These are phyloP conservation scores for Trileptium ribeirensis DNA, from an alignment of 2,888 invertebrate species.

Conservation along the genomic window DNA sequence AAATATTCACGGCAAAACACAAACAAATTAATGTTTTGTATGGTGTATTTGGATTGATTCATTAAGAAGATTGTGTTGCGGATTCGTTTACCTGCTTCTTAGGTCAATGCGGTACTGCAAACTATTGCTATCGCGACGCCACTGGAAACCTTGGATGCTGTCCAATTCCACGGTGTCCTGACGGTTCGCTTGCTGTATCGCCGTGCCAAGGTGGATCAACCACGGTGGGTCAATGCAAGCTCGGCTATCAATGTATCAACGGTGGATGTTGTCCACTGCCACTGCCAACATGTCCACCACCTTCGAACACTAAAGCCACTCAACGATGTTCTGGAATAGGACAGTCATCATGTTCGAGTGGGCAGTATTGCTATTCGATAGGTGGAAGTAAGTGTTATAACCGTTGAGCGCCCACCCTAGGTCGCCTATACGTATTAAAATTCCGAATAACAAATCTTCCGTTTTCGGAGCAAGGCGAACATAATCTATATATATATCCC, in stretches of 20 bases:
- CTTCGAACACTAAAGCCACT: not conserved
- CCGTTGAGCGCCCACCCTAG: too few species aligned
- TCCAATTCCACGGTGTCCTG: constrained; percentile 11
- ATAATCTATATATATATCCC: too few species aligned
- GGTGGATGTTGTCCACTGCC: not conserved
- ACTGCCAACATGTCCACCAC: not conserved
- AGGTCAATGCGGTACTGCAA: constrained; percentile 8
- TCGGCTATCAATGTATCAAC: not conserved
- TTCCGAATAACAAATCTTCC: too few species aligned
- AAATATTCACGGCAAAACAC: too few species aligned
- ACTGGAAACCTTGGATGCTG: constrained; percentile 15
- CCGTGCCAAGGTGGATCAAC: constrained; percentile 10
- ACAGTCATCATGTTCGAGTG: not conserved
- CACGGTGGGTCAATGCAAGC: not conserved
- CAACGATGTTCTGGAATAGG: not conserved
- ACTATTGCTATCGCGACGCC: constrained; percentile 19
- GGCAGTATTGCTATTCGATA: not conserved
- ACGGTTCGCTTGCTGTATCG: constrained; percentile 14
- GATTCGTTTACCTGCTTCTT: too few species aligned
- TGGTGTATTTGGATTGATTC: too few species aligned
- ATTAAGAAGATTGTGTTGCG: too few species aligned
- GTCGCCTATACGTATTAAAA: too few species aligned
- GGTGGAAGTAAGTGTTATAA: not conserved
- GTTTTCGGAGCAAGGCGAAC: too few species aligned
- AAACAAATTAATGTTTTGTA: too few species aligned